Base-by-base conservation (phyloP, 2,888 invertebrate species). In the Pegoplata infirma region DNA sequence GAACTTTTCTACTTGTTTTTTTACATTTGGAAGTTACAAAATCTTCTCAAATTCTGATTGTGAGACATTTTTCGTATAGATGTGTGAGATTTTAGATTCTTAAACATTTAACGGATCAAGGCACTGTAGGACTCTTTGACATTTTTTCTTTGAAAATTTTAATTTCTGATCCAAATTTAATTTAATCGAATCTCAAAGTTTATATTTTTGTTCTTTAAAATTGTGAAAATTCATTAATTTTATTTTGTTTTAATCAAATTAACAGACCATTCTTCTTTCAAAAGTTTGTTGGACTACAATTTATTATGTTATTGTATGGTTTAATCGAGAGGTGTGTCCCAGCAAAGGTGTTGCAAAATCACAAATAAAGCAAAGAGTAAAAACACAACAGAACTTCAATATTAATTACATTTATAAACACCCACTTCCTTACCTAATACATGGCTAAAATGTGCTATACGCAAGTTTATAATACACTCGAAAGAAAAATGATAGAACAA, bases 351-450 rank as follows among this genome's bases (percentile, higher is more conserved):
- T 78, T 78, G 73, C 78, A 74, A 78, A 73, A 78, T 71, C 64
- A 58, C 17, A 40, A 78, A 63, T 36, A 61, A 44, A 66, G 36
- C 36, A 36, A n/a, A 63, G 49, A 36, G 51, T 17, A 32, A 51
- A 10, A 49, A 63, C 51, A 63, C 58, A 47, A n/a, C n/a, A 55
- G 32, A 74, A 71, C 53, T 21, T 67, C 67, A 67, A 47, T 75
- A 79, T 75, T 79, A 79, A 79, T 79, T 75, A 72, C 71, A 72
- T 75, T 75, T 67, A 61, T 71, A 67, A 75, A 79, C 79, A 72
- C 79, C 79, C 79, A 79, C 79, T 75, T 79, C 75, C 75, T 75
- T 56, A 63, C 67, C 59, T 12, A 47, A 12, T 25, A 21, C 5
- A 7, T 25, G 36, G 47, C 21, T 49, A 47, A 47, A 47, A 36